Conservation (phyloP, 2,797 vertebrate species). For the Oreochromis grahami region DNA sequence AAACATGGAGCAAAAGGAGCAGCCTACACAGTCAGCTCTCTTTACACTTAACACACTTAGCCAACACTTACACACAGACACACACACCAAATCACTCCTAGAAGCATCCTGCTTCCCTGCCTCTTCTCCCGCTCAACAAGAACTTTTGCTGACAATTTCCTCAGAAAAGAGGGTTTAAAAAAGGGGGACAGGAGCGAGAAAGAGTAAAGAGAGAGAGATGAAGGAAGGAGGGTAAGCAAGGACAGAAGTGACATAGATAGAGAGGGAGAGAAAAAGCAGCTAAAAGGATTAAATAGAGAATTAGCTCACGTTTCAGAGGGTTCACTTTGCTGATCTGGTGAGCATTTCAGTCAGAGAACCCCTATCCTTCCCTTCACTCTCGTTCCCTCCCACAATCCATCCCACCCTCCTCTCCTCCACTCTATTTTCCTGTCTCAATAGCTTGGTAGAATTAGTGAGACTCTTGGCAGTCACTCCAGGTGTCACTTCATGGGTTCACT, state of each 20-base stretch:
- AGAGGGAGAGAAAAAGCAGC: conserved; percentile 52
- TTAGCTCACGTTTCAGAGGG: conserved; percentile 76
- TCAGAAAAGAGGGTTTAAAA: conserved; percentile 26
- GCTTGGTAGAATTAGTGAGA: conserved; percentile 65
- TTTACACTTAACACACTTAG: conserved; percentile 52
- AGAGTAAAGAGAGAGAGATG: conserved; percentile 30
- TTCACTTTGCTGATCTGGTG: conserved; percentile 75
- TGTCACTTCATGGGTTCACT: conserved; percentile 78
- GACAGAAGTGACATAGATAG: conserved; percentile 54
- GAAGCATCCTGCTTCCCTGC: conserved; percentile 34
- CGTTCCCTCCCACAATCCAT: conserved; percentile 39
- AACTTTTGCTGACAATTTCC: conserved; percentile 70
- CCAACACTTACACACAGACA: conserved; percentile 19
- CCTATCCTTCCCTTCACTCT: conserved; percentile 42
- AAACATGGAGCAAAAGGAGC: conserved; percentile 41
- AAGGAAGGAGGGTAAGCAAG: conserved; percentile 41
- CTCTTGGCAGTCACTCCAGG: conserved; percentile 71
- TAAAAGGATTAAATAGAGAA: conserved; percentile 78
- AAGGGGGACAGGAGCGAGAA: background rate
- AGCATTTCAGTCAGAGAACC: conserved; percentile 68
- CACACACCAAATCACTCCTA: conserved; percentile 21
- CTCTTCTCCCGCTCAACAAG: conserved; percentile 49
- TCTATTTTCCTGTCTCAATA: conserved; percentile 68
- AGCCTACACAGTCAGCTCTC: conserved; percentile 71
- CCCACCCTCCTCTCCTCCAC: conserved; percentile 44